Conservation (phyloP, 2,113 vertebrate genomes). For the Egretta garzetta region DNA sequence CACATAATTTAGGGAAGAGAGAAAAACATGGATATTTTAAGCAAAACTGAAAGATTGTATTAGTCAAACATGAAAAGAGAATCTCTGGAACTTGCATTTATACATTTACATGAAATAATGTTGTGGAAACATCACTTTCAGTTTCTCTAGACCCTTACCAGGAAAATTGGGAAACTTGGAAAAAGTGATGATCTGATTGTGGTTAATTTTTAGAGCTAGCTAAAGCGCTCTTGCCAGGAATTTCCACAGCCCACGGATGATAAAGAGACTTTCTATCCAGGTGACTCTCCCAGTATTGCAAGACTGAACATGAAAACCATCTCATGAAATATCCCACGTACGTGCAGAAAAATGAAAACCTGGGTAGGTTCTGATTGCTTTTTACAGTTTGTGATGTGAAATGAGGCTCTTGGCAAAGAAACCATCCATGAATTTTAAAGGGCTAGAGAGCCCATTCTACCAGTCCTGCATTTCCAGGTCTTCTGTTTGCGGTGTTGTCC, state of each 20-base stretch:
- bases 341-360: neutral
- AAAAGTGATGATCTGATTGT: neutral
- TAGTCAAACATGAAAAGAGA: neutral
- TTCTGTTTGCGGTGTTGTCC: accelerated
- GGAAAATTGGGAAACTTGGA: neutral
- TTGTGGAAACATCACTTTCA: neutral
- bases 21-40: neutral
- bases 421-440: neutral
- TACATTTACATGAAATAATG: neutral
- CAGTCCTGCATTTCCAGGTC: neutral
- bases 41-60: neutral
- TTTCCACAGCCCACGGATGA: neutral
- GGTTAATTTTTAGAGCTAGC: neutral
- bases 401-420: neutral
- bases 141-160: neutral
- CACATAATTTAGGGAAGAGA: neutral
- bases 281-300: neutral
- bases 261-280: neutral
- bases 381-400: neutral
- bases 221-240: neutral
- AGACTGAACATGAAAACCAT: neutral
- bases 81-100: neutral
- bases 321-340: accelerated
- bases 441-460: neutral
- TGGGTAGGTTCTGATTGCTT: neutral